phyloP scores from a whole-genome alignment of 1,140 invertebrate genomes.

The Drosophila willistoni region DNA sequence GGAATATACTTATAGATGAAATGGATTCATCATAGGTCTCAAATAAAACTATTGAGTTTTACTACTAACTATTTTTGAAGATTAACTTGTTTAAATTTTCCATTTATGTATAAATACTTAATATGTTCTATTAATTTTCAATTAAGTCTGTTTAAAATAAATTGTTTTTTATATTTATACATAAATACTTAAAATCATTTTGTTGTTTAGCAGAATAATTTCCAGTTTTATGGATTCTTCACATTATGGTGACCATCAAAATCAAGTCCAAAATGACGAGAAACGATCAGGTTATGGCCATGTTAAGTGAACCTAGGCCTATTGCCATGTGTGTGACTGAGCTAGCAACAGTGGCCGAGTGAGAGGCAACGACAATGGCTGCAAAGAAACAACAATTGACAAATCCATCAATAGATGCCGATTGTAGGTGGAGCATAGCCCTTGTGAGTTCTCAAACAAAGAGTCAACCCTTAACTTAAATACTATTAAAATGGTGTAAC shows the following conservation, averaged over 20 bases:
- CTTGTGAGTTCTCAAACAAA: conserved; percentile 21
- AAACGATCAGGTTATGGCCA: background rate
- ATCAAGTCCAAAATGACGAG: background rate
- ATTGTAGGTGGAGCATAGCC: conserved; percentile 46
- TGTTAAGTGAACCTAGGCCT: background rate
- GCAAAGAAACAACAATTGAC: conserved; percentile 25
- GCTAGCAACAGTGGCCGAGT: conserved; percentile 31
- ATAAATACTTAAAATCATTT: too few species aligned
- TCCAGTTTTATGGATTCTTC: background rate
- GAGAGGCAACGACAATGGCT: conserved; percentile 26
- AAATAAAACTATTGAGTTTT: too few species aligned
- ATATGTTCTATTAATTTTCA: too few species aligned
- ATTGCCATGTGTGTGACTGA: background rate
- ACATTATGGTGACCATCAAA: background rate
- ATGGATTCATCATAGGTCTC: too few species aligned
- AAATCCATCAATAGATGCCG: conserved; percentile 26
- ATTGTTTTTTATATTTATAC: too few species aligned
- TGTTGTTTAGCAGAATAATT: background rate
- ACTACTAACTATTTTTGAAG: too few species aligned
- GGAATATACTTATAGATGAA: too few species aligned
- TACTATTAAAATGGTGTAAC: too few species aligned
- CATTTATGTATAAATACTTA: too few species aligned
- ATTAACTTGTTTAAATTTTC: too few species aligned
- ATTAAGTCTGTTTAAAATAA: too few species aligned
- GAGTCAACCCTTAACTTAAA: conserved; percentile 4